Conservation (phyloP, 37 sponge, comb jelly and placozoan species). For the Beroe ovata region DNA sequence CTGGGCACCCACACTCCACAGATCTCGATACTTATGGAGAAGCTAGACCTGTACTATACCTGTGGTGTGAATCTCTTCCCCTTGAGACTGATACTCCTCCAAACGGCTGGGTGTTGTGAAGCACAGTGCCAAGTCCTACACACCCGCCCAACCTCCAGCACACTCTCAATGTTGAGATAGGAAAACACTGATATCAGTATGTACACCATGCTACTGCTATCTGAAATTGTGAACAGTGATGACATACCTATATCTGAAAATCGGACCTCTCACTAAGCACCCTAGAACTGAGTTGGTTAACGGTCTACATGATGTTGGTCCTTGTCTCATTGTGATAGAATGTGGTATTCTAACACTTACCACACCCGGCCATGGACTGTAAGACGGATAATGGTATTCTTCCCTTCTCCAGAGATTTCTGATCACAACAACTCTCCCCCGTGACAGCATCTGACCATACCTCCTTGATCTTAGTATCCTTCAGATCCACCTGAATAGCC, state of each 20-base stretch:
- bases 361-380: background rate
- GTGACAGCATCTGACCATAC: background rate
- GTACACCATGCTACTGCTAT: conserved; percentile 40
- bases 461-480: background rate
- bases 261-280: too few species aligned
- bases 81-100: conserved; percentile 5
- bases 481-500: conserved; percentile 36
- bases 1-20: too few species aligned
- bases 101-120: conserved; percentile 40
- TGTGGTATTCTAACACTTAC: too few species aligned
- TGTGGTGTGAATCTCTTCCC: background rate
- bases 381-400: background rate
- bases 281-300: too few species aligned
- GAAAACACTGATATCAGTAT: conserved; percentile 41
- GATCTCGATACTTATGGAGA: too few species aligned
- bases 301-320: too few species aligned
- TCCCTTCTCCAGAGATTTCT: conserved; percentile 12
- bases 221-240: background rate
- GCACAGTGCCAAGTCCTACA: conserved; percentile 65
- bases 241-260: too few species aligned
- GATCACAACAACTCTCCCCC: conserved; percentile 9
- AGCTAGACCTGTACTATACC: too few species aligned
- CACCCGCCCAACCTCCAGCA: conserved; percentile 10
- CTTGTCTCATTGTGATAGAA: too few species aligned
- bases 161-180: background rate